Evolutionary conservation across 2,888 invertebrate genomes (phyloP).

Genomic region (Hemistola chrysoprasaria): DNA sequence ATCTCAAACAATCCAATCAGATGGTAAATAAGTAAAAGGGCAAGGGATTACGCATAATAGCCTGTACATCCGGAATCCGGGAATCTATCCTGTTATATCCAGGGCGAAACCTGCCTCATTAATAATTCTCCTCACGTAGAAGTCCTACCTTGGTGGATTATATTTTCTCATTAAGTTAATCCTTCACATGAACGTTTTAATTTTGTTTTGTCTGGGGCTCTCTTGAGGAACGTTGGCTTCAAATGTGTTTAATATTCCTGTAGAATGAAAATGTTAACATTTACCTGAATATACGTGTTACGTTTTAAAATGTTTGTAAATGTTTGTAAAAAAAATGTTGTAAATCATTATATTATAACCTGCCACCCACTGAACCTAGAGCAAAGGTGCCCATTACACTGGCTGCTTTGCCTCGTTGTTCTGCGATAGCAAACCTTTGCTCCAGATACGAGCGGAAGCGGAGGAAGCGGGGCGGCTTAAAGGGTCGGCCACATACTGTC

Average conservation of each 20-base stretch:
- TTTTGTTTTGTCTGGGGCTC: constrained; percentile 42
- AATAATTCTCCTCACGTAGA: constrained; percentile 44
- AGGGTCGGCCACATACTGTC: too few species aligned
- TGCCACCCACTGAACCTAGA: too few species aligned
- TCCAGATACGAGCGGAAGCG: too few species aligned
- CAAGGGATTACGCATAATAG: constrained; percentile 30
- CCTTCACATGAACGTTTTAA: constrained; percentile 47
- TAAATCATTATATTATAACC: too few species aligned
- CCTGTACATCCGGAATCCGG: constrained; percentile 13
- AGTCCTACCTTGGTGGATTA: constrained; percentile 33
- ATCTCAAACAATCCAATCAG: constrained; percentile 33
- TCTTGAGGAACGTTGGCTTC: constrained; percentile 21
- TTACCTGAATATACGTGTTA: too few species aligned
- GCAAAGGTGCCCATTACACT: too few species aligned
- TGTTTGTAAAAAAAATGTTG: too few species aligned
- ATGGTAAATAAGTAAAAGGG: constrained; percentile 34
- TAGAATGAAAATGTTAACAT: not conserved
- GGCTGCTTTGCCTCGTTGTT: too few species aligned
- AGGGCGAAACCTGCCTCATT: constrained; percentile 30
- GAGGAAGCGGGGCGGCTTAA: too few species aligned
- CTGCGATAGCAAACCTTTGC: too few species aligned
- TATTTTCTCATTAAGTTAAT: constrained; percentile 49
- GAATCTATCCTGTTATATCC: constrained; percentile 16
- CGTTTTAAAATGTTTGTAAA: too few species aligned
- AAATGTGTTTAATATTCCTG: constrained; percentile 5